Evolutionary conservation across 2,888 invertebrate species (phyloP), one percentile per base, ranked within the genome.

Genomic region (Drosophila stalkeri): DNA sequence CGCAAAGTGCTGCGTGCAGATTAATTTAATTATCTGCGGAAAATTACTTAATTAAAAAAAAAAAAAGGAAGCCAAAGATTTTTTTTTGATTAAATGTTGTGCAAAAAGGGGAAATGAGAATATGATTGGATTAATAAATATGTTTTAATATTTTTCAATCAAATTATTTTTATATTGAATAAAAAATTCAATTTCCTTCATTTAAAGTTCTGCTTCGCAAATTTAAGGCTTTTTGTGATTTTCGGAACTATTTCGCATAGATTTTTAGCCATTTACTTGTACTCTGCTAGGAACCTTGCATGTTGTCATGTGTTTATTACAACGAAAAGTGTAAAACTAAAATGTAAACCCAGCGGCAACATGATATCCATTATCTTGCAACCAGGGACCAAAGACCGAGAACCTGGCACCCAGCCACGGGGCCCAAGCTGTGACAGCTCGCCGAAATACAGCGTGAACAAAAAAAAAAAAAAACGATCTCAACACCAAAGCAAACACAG

Each of bases 281-380:
- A 64, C 60, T 60, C 43, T 43, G 59, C 43, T 23, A 12, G 66
- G 33, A 51, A 27, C 44, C 55, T 14, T 55, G 66, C 59, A 56
- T 81, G 86, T 81, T 89, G 85, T 89, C 82, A 80, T 74, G 73
- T 85, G 85, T 85, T 85, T 89, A 85, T 84, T 89, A 70, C 81
- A 74, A 77, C 69, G 79, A 75, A 81, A 84, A 89, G 77, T 81
- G 85, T 69, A 81, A 62, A 83, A 83, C 89, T 85, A 89, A 81
- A 85, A 82, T 89, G 88, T 80, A 71, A 84, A 70, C 77, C 85
- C 67, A 54, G 62, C 56, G 85, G 85, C 88, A 80, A 85, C 80
- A 89, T 74, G 80, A 89, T 85, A 89, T 77, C 88, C 87, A 85
- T 85, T 85, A 85, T 85, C 85, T 65, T 49, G 41, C 60, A 63